Evolutionary conservation across 1,140 invertebrate species (phyloP).

Genomic region (Potamilus streckersoni): DNA sequence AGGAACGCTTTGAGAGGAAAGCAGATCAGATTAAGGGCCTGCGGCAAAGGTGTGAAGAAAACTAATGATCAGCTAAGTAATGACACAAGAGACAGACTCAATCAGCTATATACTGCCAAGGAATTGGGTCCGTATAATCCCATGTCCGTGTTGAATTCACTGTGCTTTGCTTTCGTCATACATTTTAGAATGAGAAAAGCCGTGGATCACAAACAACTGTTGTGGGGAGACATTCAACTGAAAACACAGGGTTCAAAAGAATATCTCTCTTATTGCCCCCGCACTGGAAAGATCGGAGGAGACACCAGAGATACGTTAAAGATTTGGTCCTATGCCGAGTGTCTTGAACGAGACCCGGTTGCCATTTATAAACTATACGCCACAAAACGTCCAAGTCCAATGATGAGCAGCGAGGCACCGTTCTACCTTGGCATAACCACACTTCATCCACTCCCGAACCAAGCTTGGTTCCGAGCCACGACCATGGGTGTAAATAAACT

Average conservation of each 20-base stretch:
- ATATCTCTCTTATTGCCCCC: conserved; percentile 50
- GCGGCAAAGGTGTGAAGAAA: conserved; percentile 50
- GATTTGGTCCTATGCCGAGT: conserved; percentile 39
- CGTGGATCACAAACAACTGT: conserved; percentile 58
- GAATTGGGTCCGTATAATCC: conserved; percentile 61
- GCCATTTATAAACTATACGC: conserved; percentile 59
- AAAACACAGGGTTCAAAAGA: conserved; percentile 43
- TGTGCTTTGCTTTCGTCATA: conserved; percentile 59
- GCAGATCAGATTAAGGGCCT: conserved; percentile 50
- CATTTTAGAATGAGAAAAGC: conserved; percentile 57
- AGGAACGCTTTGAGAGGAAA: conserved; percentile 55
- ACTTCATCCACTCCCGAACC: conserved; percentile 41
- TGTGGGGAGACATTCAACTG: conserved; percentile 61
- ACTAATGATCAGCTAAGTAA: conserved; percentile 40
- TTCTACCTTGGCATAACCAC: conserved; percentile 54
- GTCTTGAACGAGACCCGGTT: conserved; percentile 52
- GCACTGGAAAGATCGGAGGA: conserved; percentile 26
- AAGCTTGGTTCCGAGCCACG: conserved; percentile 55
- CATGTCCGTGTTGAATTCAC: conserved; percentile 53
- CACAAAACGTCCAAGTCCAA: conserved; percentile 46
- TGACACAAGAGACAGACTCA: conserved; percentile 43
- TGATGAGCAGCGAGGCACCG: conserved; percentile 52
- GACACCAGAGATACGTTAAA: conserved; percentile 25
- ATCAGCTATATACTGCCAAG: conserved; percentile 50
- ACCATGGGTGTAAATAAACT: conserved; percentile 62